Conservation (phyloP, 2,113 vertebrate genomes). For the Channa maculata region DNA sequence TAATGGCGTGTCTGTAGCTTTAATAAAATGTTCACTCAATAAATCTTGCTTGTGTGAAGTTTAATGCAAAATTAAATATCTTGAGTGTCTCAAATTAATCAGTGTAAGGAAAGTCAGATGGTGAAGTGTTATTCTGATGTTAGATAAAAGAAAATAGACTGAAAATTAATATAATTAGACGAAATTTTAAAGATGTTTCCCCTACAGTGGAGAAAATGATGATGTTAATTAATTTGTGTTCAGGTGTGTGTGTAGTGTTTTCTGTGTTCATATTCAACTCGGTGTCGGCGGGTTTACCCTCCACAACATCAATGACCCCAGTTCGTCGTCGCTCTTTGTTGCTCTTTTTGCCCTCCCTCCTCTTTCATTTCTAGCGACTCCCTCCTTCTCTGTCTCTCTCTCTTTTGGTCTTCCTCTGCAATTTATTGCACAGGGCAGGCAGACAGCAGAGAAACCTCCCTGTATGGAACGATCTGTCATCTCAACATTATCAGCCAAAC, state of each 20-base stretch:
- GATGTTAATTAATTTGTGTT: neutral
- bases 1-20: conserved; percentile 30
- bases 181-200: neutral
- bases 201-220: neutral
- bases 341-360: conserved; percentile 30
- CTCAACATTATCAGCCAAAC: conserved; percentile 94
- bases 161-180: neutral
- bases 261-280: conserved; percentile 8
- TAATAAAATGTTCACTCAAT: conserved; percentile 27
- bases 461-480: conserved; percentile 94
- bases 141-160: neutral
- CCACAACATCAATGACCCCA: conserved; percentile 47
- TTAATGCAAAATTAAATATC: conserved; percentile 22
- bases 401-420: conserved; percentile 75
- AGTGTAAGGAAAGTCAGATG: neutral
- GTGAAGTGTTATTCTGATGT: neutral
- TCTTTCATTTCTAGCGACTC: conserved; percentile 55
- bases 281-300: conserved; percentile 28
- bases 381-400: conserved; percentile 27
- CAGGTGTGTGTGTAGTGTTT: neutral
- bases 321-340: conserved; percentile 50
- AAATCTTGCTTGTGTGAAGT: conserved; percentile 9
- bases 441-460: conserved; percentile 90
- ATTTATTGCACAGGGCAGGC: conserved; percentile 84
- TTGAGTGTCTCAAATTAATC: conserved; percentile 39